Percentiles rank a stretch among this genome's conserved stretches.
Conservation (phyloP, 2,113 vertebrate species). For the Caranx ignobilis region DNA sequence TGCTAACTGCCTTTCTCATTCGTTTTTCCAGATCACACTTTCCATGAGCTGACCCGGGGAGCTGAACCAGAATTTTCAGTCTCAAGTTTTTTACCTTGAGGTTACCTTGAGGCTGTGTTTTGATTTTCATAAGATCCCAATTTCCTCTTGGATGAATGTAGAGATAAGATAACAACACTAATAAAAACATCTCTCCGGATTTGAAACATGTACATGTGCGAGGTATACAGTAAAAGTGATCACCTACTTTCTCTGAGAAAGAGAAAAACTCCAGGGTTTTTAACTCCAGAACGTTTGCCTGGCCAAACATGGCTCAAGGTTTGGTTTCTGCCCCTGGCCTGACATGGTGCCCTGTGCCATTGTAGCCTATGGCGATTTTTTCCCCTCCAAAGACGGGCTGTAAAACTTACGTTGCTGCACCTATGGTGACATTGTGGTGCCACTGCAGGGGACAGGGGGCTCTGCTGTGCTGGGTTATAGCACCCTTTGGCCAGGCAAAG, state of each 20-base stretch:
- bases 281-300: slow-evolving; percentile 45
- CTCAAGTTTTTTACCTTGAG: slow-evolving; percentile 41
- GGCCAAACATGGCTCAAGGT: too few relatives aligned
- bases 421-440: too few relatives aligned
- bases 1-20: slow-evolving; percentile 60
- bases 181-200: slow-evolving; percentile 3
- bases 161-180: slow-evolving; percentile 30
- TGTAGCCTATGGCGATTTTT: too few relatives aligned
- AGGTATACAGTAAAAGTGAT: slow-evolving; percentile 23
- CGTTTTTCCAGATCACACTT: slow-evolving; percentile 40
- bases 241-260: slow-evolving; percentile 22
- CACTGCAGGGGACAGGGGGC: too few relatives aligned
- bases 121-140: neutral
- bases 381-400: too few relatives aligned
- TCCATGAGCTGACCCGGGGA: slow-evolving; percentile 49
- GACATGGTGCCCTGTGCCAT: too few relatives aligned
- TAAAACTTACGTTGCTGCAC: neutral
- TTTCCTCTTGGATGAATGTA: neutral
- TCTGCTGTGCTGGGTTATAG: too few relatives aligned
- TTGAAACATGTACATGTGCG: neutral
- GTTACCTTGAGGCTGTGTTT: slow-evolving; percentile 16
- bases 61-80: slow-evolving; percentile 34
- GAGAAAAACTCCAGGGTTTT: slow-evolving; percentile 74
- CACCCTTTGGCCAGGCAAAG: too few relatives aligned
- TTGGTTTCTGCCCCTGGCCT: too few relatives aligned